phyloP scores from a whole-genome alignment of 2,797 vertebrate species.

The Oreonectes daqikongensis region DNA sequence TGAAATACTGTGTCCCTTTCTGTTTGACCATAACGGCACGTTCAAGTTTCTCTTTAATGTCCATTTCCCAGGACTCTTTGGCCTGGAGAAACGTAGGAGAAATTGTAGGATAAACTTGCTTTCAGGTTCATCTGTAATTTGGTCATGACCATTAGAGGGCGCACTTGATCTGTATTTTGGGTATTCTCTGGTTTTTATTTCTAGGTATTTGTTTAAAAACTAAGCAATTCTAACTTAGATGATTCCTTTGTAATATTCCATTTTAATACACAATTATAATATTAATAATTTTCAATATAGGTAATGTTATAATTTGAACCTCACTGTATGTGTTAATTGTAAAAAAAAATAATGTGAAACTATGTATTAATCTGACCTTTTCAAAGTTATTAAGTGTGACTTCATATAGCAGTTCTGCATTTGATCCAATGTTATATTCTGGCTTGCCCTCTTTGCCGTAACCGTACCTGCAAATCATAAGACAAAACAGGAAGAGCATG shows the following conservation, averaged over 20 bases:
- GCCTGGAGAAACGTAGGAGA: conserved; percentile 72
- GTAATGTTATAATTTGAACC: no score
- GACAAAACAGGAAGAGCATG: not conserved
- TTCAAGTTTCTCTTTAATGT: conserved; percentile 90
- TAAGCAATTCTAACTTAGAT: not conserved
- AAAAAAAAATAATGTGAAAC: no score
- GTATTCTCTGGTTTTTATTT: not conserved
- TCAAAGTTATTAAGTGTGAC: conserved; percentile 92
- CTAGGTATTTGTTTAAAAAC: not conserved
- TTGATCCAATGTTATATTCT: conserved; percentile 84
- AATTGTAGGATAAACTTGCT: not conserved
- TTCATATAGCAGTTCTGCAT: conserved; percentile 87
- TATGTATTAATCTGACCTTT: conserved; percentile 77
- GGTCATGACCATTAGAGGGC: conserved; percentile 40
- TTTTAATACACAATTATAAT: no score
- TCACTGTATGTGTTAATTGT: no score
- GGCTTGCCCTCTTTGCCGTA: conserved; percentile 89
- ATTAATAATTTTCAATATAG: no score
- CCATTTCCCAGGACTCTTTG: conserved; percentile 98
- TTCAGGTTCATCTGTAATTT: conserved; percentile 36
- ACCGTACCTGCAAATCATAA: conserved; percentile 80
- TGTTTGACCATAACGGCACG: conserved; percentile 83
- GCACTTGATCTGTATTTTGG: conserved; percentile 19
- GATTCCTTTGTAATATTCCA: not conserved
- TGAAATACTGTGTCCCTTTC: conserved; percentile 95